Conservation (phyloP, 2,797 vertebrate species). For the Notoglanidium macrostoma region DNA sequence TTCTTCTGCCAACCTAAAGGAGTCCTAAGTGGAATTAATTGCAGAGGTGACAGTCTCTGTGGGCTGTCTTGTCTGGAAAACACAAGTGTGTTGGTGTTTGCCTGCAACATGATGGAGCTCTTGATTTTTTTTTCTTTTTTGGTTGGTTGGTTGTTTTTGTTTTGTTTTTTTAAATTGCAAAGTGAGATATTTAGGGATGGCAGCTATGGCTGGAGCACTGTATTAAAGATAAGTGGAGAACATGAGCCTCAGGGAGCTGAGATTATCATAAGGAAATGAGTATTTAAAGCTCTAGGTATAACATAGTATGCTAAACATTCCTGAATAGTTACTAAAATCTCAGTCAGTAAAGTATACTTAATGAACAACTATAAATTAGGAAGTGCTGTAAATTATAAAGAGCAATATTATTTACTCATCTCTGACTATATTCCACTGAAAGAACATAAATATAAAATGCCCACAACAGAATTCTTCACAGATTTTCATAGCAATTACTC, state of each 20-base stretch:
- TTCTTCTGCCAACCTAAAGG: constrained; percentile 46
- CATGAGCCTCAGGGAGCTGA: constrained; percentile 25
- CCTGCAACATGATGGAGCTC: constrained; percentile 32
- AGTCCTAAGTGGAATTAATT: constrained; percentile 57
- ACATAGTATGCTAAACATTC: constrained; percentile 17
- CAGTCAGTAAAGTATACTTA: background rate
- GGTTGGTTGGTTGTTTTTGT: background rate
- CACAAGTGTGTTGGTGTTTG: constrained; percentile 29
- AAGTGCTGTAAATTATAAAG: background rate
- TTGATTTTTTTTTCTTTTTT: background rate
- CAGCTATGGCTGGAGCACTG: constrained; percentile 12
- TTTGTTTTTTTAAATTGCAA: constrained; percentile 35
- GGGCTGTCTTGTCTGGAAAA: constrained; percentile 47
- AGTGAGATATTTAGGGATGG: constrained; percentile 32
- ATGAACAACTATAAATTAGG: background rate
- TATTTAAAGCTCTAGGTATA: constrained; percentile 5
- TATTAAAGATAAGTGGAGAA: constrained; percentile 39
- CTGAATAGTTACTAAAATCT: background rate
- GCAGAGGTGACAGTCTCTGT: constrained; percentile 58
- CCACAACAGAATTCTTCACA: constrained; percentile 12
- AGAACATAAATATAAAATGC: background rate
- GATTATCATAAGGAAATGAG: constrained; percentile 25
- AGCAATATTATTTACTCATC: background rate
- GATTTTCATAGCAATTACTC: background rate
- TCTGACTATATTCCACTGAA: background rate